These are phyloP conservation scores for Hemicentrotus pulcherrimus DNA, from an alignment of 35 echinoderm and acorn worm genomes.

Conservation along the genomic window DNA sequence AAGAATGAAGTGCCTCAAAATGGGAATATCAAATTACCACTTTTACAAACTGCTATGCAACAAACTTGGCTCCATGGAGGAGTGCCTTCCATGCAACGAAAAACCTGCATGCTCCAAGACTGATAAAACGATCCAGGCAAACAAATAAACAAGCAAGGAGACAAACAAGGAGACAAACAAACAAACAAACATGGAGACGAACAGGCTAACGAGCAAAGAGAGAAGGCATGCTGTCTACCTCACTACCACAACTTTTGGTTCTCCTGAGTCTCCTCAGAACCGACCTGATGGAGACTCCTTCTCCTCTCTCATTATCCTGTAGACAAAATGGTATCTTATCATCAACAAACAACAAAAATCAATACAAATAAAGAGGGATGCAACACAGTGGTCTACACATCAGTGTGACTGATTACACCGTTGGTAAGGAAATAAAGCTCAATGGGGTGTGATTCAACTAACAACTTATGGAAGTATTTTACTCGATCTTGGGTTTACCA, in stretches of 20 bases:
- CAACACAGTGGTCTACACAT: no score
- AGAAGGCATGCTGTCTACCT: background rate
- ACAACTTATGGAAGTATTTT: no score
- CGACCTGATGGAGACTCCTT: background rate
- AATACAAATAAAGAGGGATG: no score
- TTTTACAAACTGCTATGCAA: background rate
- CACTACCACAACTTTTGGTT: conserved; percentile 20
- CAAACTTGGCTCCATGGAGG: background rate
- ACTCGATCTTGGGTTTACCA: no score
- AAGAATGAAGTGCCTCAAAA: no score
- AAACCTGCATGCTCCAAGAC: background rate
- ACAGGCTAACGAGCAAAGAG: background rate
- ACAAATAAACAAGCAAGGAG: background rate
- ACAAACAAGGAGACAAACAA: background rate
- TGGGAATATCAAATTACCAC: background rate
- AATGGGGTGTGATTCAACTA: no score
- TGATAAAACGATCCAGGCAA: background rate
- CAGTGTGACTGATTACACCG: no score
- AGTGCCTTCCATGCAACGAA: background rate
- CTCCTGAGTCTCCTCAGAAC: conserved; percentile 11
- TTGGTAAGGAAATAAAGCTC: no score
- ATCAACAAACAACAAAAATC: no score
- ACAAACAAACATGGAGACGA: background rate
- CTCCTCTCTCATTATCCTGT: background rate
- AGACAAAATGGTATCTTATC: background rate